Evolutionary conservation across 2,797 vertebrate genomes (phyloP).

Genomic region (Paramormyrops hopkinsi): DNA sequence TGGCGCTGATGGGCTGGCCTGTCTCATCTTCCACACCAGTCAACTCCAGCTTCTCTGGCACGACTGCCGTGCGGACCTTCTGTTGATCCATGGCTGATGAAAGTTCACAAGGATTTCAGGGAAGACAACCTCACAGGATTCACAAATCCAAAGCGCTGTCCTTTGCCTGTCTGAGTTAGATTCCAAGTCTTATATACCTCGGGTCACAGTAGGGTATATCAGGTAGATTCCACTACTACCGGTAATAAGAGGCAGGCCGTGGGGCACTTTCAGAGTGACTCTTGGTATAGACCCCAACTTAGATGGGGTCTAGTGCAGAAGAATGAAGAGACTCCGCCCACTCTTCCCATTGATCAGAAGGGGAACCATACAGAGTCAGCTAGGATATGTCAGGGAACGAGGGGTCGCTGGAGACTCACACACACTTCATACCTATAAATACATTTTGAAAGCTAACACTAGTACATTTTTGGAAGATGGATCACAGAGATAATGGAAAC

Average conservation of each 20-base stretch:
- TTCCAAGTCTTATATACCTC: neutral
- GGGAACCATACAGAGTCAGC: constrained; percentile 48
- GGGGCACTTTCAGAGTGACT: constrained; percentile 25
- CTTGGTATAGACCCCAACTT: constrained; percentile 54
- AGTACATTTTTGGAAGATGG: constrained; percentile 55
- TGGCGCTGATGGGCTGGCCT: constrained; percentile 73
- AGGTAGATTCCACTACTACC: neutral
- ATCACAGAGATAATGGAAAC: constrained; percentile 46
- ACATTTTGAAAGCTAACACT: constrained; percentile 62
- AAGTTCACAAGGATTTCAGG: constrained; percentile 5
- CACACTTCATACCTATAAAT: constrained; percentile 60
- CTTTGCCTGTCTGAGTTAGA: neutral
- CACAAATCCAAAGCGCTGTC: neutral
- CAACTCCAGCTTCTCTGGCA: constrained; percentile 59
- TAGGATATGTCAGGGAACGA: constrained; percentile 26
- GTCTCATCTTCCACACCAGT: constrained; percentile 73
- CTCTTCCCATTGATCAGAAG: constrained; percentile 48
- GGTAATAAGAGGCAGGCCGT: neutral
- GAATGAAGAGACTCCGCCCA: constrained; percentile 57
- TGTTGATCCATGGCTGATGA: constrained; percentile 47
- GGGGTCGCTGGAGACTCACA: constrained; percentile 24
- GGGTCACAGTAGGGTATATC: neutral
- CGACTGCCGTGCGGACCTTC: constrained; percentile 41
- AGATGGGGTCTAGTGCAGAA: constrained; percentile 51
- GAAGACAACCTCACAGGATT: neutral